Conservation (phyloP, 64 coral and sea anemone genomes). For the Dendrophyllia cribrosa region DNA sequence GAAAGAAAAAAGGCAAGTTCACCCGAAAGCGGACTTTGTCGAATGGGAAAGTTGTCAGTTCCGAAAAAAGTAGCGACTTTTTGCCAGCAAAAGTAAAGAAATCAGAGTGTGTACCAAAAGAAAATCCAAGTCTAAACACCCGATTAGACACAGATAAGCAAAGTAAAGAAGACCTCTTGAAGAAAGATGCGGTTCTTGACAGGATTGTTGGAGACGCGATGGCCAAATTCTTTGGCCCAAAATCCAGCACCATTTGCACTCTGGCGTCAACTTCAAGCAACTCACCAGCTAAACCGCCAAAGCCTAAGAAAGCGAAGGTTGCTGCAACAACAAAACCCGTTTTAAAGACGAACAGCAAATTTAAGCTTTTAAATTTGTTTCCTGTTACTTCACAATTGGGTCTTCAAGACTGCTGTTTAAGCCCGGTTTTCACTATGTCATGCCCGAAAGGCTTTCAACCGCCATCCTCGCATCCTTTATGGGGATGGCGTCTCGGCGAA, state of each 20-base stretch:
- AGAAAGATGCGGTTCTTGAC: conserved; percentile 20
- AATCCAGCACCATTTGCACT: neutral
- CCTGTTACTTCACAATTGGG: conserved; percentile 20
- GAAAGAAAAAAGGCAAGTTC: conserved; percentile 1
- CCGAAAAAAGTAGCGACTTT: neutral
- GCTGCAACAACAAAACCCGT: conserved; percentile 4
- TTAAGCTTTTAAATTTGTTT: conserved; percentile 68
- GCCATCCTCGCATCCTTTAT: conserved; percentile 22
- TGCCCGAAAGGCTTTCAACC: conserved; percentile 9
- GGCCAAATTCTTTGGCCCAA: conserved; percentile 23
- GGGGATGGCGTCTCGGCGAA: conserved; percentile 57
- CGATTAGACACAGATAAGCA: neutral
- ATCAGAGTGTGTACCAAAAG: neutral
- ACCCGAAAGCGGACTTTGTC: neutral
- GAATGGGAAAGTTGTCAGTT: neutral
- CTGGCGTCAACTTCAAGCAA: neutral
- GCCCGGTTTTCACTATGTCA: conserved; percentile 34
- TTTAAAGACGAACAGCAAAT: conserved; percentile 46
- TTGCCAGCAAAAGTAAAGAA: neutral
- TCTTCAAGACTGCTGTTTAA: conserved; percentile 33
- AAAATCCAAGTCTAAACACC: neutral
- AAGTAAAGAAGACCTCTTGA: neutral
- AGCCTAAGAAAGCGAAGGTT: conserved; percentile 5
- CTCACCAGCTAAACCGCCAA: neutral
- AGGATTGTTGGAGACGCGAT: conserved; percentile 14